Base-by-base conservation (phyloP, 2,113 vertebrate genomes). In the Ammodytes dubius region DNA sequence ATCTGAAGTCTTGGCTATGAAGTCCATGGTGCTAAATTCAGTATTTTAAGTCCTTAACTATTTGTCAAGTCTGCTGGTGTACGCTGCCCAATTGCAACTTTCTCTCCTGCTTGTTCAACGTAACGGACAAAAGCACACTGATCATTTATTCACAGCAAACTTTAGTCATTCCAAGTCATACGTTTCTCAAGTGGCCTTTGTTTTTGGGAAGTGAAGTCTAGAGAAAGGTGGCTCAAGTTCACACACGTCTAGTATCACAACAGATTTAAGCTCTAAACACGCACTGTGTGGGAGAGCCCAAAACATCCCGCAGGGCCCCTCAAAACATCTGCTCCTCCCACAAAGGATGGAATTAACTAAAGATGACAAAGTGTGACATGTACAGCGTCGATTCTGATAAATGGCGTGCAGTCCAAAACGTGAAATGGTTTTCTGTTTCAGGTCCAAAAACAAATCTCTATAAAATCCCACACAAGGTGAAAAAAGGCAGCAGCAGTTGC, bases 371-470 rank as follows among this genome's bases (percentile, higher is more conserved):
- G 7, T 47, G 46, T 59, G 39, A 27, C 17, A 67, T 60, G 52
- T 5, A 61, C 12, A 64, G 8, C 2, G 54, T 42, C 12, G 12
- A 54, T 43, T 70, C 54, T 63, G 53, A 71, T 37, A 35, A 56
- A 47, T 14, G 42, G 27, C 3, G 27, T 17, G 50, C 6, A 6
- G 42, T 70, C 45, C 12, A 68, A 71, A 40, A 12, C 52, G 46
- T 1, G 35, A 57, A 42, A 66, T 39, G 50, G 78, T 86, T 64
- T 65, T 0, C 52, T 43, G 17, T 39, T 15, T 2, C 27, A 53
- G 5, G 27, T 65, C 52, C 40, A 76, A 82, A 27, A 82, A 81
- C 46, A 46, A 70, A 75, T 68, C 46, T 43, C 10, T 17, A 63
- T 47, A 4, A 83, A 61, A 73, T 54, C 43, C 40, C 8, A 53